A percentile compares a stretch with the other conserved stretches of the same genome.
These are phyloP conservation scores for Temnothorax nylanderi DNA, from an alignment of 1,140 invertebrate species.

Conservation along the genomic window DNA sequence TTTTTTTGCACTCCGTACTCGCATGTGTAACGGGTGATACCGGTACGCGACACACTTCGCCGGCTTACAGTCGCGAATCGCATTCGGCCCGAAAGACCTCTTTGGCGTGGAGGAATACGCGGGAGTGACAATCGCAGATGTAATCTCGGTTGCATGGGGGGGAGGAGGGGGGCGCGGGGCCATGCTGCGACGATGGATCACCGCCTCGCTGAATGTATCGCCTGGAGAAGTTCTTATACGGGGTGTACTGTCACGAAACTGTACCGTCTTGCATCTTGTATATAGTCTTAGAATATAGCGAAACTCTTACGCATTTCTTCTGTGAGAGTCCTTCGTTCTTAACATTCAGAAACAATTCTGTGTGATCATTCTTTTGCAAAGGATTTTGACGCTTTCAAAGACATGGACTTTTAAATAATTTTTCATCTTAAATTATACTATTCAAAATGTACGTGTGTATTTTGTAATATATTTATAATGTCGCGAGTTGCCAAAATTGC, in stretches of 20 bases:
- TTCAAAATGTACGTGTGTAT: background rate
- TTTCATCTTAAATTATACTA: background rate
- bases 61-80: conserved; percentile 60
- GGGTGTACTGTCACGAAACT: background rate
- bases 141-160: conserved; percentile 50
- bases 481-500: background rate
- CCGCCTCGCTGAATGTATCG: conserved; percentile 28
- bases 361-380: background rate
- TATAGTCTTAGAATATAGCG: no score
- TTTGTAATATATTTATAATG: background rate
- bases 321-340: background rate
- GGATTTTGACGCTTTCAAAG: background rate
- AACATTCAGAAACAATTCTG: background rate
- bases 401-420: background rate
- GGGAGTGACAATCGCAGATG: conserved; percentile 70
- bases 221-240: conserved; percentile 12
- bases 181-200: conserved; percentile 34
- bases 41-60: conserved; percentile 70
- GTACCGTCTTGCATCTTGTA: background rate
- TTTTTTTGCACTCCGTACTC: conserved; percentile 28
- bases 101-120: conserved; percentile 17
- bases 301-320: background rate
- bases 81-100: conserved; percentile 54
- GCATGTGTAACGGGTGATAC: conserved; percentile 57
- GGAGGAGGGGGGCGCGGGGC: background rate